Base-by-base conservation (phyloP, 92 coral and sea anemone species). In the Epizoanthus scotinus region DNA sequence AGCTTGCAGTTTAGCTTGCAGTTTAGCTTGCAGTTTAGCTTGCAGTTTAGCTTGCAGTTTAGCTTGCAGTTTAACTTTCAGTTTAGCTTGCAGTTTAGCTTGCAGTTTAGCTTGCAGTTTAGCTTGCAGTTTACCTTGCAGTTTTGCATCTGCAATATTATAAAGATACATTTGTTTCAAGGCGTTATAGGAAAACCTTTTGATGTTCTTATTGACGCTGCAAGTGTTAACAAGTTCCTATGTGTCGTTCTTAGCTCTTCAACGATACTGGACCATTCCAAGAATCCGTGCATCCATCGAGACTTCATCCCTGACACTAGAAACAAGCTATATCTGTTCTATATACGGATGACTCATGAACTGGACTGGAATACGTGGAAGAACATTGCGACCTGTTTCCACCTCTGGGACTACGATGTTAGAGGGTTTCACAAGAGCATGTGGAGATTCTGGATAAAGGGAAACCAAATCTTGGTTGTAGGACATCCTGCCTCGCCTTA, bases 401-500 rank as follows among this genome's bases (percentile, higher is more conserved):
- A 69, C 59, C 83, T 91, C 59, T 91, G 95, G 95, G 95, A 91
- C 54, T 56, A 83, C 25, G 95, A 91, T 58, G 74, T 87, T 0
- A 83, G 95, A 10, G 95, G 93, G 3, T 81, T 40, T 61, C 95
- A 91, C 82, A 86, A 91, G 55, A 77, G 87, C 62, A 80, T 91
- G 85, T 91, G 91, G 85, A 82, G 95, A 27, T 54, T 91, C 57
- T 91, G 95, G 95, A 50, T 84, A 9, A 89, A 89, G 19, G 88
- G 79, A 42, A 89, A 89, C 65, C 95, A 91, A 12, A 72, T 91
- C 47, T 59, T 91, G 12, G 89, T 86, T 27, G 88, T 91, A 9
- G 95, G 95, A 24, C 84, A 90, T 55, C 95, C 95, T 36, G 92
- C 84, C 1, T 91, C 95, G 15, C 92, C 92, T 8, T 82, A 91